Conservation (phyloP, 2,797 vertebrate species). For the Galaxias olidus region DNA sequence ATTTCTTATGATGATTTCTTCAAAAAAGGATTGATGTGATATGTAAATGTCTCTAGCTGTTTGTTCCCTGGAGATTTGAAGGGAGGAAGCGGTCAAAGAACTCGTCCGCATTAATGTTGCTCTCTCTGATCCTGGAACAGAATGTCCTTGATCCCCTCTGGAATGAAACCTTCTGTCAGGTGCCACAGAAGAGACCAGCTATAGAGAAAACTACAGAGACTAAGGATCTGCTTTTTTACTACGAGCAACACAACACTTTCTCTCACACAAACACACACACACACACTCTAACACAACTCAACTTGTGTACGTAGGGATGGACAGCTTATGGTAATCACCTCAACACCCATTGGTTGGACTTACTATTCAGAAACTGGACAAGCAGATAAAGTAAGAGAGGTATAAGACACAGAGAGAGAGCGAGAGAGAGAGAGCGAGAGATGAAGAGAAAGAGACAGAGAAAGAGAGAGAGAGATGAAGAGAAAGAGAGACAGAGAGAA, state of each 20-base stretch:
- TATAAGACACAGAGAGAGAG: no score
- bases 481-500: no score
- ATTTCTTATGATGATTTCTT: conserved; percentile 41
- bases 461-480: background rate
- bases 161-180: background rate
- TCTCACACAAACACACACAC: conserved; percentile 13
- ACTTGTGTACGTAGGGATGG: no score
- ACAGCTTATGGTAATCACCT: no score
- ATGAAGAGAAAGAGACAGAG: conserved; percentile 8
- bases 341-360: no score
- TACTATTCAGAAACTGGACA: no score
- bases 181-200: no score
- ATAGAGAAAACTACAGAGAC: no score
- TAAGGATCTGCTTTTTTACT: no score
- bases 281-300: conserved; percentile 21
- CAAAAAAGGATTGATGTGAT: conserved; percentile 61
- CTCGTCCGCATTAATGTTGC: conserved; percentile 24
- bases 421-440: conserved; percentile 8
- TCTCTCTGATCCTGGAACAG: conserved; percentile 49
- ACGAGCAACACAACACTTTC: background rate
- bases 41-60: conserved; percentile 62
- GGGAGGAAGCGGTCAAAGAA: conserved; percentile 25
- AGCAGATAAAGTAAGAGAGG: no score
- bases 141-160: conserved; percentile 2
- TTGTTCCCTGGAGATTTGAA: conserved; percentile 29